Evolutionary conservation across 2,797 vertebrate genomes (phyloP).

Genomic region (Acrocephalus scirpaceus): DNA sequence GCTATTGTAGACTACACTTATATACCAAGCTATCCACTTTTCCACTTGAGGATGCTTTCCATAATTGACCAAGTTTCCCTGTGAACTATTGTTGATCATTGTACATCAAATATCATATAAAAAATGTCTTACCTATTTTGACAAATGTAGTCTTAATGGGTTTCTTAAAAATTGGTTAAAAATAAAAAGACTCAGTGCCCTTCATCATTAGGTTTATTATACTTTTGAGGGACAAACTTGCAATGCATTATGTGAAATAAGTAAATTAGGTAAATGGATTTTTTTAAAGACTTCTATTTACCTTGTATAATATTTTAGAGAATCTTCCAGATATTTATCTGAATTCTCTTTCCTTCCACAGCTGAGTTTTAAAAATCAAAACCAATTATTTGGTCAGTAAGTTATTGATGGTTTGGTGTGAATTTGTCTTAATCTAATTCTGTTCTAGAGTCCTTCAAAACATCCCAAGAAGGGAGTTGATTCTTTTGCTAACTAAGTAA

Average conservation of each 20-base stretch:
- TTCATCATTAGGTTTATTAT: not conserved
- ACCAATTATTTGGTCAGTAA: not conserved
- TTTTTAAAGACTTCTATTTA: not conserved
- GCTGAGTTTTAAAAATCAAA: not conserved
- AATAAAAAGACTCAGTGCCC: not conserved
- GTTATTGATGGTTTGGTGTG: not conserved
- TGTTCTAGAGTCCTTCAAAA: not conserved
- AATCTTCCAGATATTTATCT: not conserved
- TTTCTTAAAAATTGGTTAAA: not conserved
- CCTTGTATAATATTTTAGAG: not conserved
- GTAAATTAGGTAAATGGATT: not conserved
- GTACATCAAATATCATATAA: not conserved
- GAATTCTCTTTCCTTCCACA: not conserved
- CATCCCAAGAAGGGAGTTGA: not conserved
- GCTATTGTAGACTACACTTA: not conserved
- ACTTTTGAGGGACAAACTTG: not conserved
- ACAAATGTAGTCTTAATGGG: not conserved
- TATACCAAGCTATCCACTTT: not conserved
- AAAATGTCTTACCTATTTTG: not conserved
- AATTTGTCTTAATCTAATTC: not conserved
- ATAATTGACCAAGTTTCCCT: not conserved
- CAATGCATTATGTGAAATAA: not conserved
- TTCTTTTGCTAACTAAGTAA: not conserved
- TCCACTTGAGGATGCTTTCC: not conserved
- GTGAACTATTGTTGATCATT: not conserved